Base-by-base conservation (phyloP, 2,888 invertebrate genomes). In the Ellobium chinense region DNA sequence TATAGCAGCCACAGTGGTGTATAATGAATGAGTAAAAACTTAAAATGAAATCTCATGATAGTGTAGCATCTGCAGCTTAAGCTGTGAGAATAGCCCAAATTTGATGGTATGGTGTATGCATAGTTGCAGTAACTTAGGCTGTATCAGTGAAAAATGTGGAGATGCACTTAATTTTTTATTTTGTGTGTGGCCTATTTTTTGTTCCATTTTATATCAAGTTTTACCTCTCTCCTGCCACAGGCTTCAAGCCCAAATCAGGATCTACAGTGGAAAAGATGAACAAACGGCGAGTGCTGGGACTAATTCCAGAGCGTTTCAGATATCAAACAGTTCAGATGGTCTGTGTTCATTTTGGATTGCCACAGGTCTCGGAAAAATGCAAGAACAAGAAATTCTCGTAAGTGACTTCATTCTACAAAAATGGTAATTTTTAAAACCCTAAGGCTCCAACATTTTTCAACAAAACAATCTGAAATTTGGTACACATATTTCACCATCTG, bases 311-410 rank as follows among this genome's bases (percentile, higher is more conserved):
- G 18, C 29, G 39, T 12, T 73, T 73, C 58, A 58, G 56, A 21
- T 73, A 73, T 34, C 36, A 39, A 24, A 73, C 39, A 24, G 73
- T 73, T 2, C 56, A 73, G 31, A 73, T 73, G 73, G 34, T 73
- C 2, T 73, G 73, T 24, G 7, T 29, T n/a, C 56, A 73, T 60
- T 73, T 29, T 60, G 73, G 73, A 34, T n/a, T 34, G 12, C 66
- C 66, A 18, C n/a, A n/a, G n/a, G n/a, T 29, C 24, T 29, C 63
- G 63, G 31, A 29, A 63, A 18, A 18, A 21, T 5, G 31, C 24
- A 24, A 63, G 31, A 31, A 18, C 29, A 29, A 18, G n/a, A 29
- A 27, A 7, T 27, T 29, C 7, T 29, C 3, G n/a, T n/a, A n/a
- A n/a, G n/a, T n/a, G n/a, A n/a, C n/a, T n/a, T n/a, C n/a, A n/a